These are phyloP conservation scores for Caranx melampygus DNA, from an alignment of 2,113 vertebrate genomes.

Conservation along the genomic window DNA sequence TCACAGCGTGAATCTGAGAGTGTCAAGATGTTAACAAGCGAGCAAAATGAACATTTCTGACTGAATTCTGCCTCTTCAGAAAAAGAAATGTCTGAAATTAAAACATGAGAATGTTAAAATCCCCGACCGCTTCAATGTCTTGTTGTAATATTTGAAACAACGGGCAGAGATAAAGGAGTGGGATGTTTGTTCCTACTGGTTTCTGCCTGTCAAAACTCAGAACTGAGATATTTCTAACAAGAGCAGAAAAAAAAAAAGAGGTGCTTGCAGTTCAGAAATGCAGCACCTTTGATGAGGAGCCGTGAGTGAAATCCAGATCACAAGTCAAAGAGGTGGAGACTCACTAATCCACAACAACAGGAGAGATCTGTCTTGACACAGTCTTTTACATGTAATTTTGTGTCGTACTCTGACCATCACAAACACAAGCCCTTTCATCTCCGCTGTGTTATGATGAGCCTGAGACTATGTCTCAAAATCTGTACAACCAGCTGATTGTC, in stretches of 20 bases:
- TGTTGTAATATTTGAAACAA: neutral
- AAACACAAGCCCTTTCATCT: neutral
- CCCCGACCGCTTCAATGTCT: too few relatives aligned
- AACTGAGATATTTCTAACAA: neutral
- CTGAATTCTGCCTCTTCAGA: too few relatives aligned
- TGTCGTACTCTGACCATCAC: neutral
- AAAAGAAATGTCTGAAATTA: too few relatives aligned
- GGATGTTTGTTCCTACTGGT: neutral
- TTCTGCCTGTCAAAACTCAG: neutral
- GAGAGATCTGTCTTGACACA: neutral
- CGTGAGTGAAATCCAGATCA: neutral
- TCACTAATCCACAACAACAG: neutral
- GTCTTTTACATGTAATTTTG: neutral
- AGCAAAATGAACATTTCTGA: neutral
- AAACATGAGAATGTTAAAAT: too few relatives aligned
- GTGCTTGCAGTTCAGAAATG: neutral
- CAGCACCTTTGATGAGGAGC: neutral
- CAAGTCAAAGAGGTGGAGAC: neutral
- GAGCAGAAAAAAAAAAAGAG: neutral
- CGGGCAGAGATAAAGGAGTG: neutral
- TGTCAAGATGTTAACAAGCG: neutral
- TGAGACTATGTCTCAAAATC: neutral
- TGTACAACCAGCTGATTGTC: conserved; percentile 5
- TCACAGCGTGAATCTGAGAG: neutral
- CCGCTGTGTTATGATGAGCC: neutral